Conservation (phyloP, 1,140 invertebrate species). For the Drosophila cardini region DNA sequence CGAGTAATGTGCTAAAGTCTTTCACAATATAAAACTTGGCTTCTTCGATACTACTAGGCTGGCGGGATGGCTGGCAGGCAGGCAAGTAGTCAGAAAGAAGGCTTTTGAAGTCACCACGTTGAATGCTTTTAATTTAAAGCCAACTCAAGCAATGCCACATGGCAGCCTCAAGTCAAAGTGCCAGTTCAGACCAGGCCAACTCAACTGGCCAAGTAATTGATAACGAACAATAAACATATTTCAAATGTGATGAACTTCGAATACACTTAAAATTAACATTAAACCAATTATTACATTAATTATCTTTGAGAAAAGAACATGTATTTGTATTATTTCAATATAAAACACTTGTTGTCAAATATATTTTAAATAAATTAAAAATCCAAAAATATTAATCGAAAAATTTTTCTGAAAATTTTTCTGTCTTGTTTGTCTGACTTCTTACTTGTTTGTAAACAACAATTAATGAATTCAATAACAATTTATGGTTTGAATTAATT, state of each 20-base stretch:
- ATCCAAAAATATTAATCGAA: too few species aligned
- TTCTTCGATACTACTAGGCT: not conserved
- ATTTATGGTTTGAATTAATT: too few species aligned
- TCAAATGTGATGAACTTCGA: constrained; percentile 2
- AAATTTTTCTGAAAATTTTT: too few species aligned
- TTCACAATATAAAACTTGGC: constrained; percentile 31
- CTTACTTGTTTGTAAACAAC: too few species aligned
- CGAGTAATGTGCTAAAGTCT: constrained; percentile 1
- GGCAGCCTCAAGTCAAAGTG: constrained; percentile 42
- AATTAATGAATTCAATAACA: too few species aligned
- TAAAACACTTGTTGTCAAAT: too few species aligned
- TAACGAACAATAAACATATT: constrained; percentile 1
- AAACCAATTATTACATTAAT: too few species aligned
- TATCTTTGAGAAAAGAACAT: too few species aligned
- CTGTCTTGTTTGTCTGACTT: too few species aligned
- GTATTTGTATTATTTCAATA: too few species aligned
- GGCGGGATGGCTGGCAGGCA: not conserved
- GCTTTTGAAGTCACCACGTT: constrained; percentile 13
- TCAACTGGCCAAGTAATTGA: constrained; percentile 45
- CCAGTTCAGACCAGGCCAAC: not conserved
- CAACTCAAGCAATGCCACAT: constrained; percentile 26
- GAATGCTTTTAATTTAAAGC: constrained; percentile 34
- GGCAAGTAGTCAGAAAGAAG: not conserved
- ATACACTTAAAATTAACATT: constrained; percentile 12
- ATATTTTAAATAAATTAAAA: too few species aligned